phyloP scores from a whole-genome alignment of 2,797 vertebrate species.

The Leptoclinus maculatus region DNA sequence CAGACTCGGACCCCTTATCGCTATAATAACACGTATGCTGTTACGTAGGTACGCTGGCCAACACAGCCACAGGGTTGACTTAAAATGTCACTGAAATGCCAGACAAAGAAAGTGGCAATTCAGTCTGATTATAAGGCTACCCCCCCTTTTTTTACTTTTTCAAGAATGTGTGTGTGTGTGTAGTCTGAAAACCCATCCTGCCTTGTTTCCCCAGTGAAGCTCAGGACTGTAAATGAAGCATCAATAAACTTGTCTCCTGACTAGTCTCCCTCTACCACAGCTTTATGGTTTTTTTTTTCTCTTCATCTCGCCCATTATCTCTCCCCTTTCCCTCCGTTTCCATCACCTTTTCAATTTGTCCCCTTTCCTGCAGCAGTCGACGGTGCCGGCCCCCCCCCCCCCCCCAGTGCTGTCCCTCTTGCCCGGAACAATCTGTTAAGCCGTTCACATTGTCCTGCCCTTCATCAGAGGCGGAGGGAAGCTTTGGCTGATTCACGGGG shows the following conservation, averaged over 20 bases:
- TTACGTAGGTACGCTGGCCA: background rate
- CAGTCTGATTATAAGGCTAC: background rate
- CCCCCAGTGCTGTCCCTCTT: slow-evolving; percentile 30
- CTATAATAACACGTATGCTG: background rate
- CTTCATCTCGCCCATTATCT: background rate
- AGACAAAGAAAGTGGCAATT: background rate
- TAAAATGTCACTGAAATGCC: background rate
- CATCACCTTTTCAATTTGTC: slow-evolving; percentile 10
- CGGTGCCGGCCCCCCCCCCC: background rate
- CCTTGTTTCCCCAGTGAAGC: slow-evolving; percentile 30
- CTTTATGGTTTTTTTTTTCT: background rate
- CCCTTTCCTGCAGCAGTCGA: background rate
- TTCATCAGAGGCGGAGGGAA: slow-evolving; percentile 54
- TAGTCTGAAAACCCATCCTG: background rate
- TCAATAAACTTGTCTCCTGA: background rate
- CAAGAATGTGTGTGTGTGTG: background rate
- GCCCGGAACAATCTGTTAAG: slow-evolving; percentile 44
- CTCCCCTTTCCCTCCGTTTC: background rate
- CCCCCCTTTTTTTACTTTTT: background rate
- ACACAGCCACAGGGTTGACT: too few relatives aligned
- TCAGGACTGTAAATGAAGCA: slow-evolving; percentile 25
- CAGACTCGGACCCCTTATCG: background rate
- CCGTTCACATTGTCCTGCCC: slow-evolving; percentile 47
- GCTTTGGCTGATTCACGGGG: slow-evolving; percentile 61
- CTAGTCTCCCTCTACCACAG: background rate